These are phyloP conservation scores for Denticeps clupeoides DNA, from an alignment of 2,797 vertebrate species.

Conservation along the genomic window DNA sequence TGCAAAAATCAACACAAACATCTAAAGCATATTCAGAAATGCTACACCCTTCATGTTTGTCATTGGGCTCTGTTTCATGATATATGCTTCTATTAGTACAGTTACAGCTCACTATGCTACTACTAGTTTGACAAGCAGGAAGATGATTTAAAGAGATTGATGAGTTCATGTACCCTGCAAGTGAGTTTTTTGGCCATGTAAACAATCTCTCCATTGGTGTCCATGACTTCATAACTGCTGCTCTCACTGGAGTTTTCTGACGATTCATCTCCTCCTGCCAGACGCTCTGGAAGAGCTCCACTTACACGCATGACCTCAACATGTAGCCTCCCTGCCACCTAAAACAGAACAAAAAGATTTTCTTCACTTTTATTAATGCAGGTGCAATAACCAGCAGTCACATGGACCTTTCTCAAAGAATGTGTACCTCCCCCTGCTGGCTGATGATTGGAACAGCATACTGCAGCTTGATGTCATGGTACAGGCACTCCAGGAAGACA, in stretches of 20 bases:
- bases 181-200: constrained; percentile 83
- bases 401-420: no score
- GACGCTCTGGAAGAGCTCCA: constrained; percentile 73
- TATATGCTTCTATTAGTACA: no score
- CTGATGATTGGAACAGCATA: constrained; percentile 97
- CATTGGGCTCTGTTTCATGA: no score
- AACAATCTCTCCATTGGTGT: constrained; percentile 82
- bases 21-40: no score
- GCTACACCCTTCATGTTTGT: no score
- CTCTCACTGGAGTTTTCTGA: constrained; percentile 97
- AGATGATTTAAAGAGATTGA: no score
- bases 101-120: no score
- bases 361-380: neutral
- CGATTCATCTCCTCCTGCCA: constrained; percentile 80
- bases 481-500: constrained; percentile 92
- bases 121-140: no score
- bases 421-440: constrained; percentile 99
- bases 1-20: no score
- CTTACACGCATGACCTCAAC: constrained; percentile 86
- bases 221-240: constrained; percentile 80
- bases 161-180: no score
- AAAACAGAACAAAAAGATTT: neutral
- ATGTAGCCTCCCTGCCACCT: constrained; percentile 90
- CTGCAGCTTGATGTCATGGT: constrained; percentile 85
- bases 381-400: constrained; percentile 11